These are phyloP conservation scores for Tragelaphus scriptus DNA, from an alignment of 2,113 vertebrate genomes.

Conservation along the genomic window DNA sequence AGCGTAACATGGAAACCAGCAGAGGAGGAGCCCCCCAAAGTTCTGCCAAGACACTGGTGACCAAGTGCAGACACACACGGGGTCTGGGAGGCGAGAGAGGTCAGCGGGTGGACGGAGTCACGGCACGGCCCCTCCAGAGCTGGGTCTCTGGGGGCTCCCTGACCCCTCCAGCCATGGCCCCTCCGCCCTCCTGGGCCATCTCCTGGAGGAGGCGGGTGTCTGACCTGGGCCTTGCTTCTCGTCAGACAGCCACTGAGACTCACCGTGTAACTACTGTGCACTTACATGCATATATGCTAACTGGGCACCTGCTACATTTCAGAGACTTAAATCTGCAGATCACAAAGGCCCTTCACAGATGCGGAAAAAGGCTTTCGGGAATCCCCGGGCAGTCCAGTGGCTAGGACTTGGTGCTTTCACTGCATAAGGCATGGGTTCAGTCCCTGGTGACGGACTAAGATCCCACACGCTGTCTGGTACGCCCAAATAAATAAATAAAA, in stretches of 20 bases:
- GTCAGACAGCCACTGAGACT: not conserved
- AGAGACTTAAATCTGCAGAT: not conserved
- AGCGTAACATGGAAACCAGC: not conserved
- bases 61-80: not conserved
- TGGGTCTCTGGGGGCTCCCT: not conserved
- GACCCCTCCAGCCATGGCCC: not conserved
- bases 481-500: not conserved
- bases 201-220: not conserved
- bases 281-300: accelerated
- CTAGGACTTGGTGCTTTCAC: not conserved
- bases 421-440: not conserved
- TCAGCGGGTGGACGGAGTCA: not conserved
- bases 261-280: not conserved
- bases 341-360: not conserved
- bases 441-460: not conserved
- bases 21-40: not conserved
- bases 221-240: not conserved
- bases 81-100: not conserved
- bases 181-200: not conserved
- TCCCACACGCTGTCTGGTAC: not conserved
- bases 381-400: not conserved
- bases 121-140: accelerated
- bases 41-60: not conserved
- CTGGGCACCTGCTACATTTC: not conserved
- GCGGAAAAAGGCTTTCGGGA: not conserved